Percentiles rank a stretch among this genome's conserved stretches.
Evolutionary conservation across 2,113 vertebrate genomes (phyloP).

Genomic region (Atlantisia rogersi): DNA sequence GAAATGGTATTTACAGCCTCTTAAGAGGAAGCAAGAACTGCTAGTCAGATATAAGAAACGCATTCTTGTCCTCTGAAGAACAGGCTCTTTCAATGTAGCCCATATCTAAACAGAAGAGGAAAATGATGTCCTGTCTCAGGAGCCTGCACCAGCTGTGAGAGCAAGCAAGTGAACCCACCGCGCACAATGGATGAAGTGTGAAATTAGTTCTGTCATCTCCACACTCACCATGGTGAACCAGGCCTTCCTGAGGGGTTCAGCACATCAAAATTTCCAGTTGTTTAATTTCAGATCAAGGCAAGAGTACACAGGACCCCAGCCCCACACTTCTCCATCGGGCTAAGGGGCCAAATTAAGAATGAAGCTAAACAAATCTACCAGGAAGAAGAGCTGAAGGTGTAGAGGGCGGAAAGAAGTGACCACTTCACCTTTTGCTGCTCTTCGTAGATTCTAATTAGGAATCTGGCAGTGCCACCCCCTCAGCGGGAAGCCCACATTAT

Average conservation of each 20-base stretch:
- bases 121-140: neutral
- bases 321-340: neutral
- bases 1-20: neutral
- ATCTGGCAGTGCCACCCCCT: conserved; percentile 56
- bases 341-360: neutral
- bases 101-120: neutral
- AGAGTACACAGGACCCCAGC: neutral
- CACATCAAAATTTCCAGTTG: neutral
- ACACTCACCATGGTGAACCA: neutral
- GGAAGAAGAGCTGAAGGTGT: neutral
- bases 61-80: neutral
- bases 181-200: conserved; percentile 32
- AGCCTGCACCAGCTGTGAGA: conserved; percentile 32
- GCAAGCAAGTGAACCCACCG: conserved; percentile 20
- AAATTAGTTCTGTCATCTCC: conserved; percentile 51
- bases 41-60: fast-evolving
- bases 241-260: neutral
- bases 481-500: conserved; percentile 71
- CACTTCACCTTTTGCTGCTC: conserved; percentile 30
- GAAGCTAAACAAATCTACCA: neutral
- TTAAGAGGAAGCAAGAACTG: neutral
- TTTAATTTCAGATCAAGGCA: neutral
- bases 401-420: conserved; percentile 9
- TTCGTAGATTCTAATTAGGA: conserved; percentile 72
- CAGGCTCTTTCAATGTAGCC: neutral